These are phyloP conservation scores for Neosalanx taihuensis DNA, from an alignment of 2,797 vertebrate species.

Conservation along the genomic window DNA sequence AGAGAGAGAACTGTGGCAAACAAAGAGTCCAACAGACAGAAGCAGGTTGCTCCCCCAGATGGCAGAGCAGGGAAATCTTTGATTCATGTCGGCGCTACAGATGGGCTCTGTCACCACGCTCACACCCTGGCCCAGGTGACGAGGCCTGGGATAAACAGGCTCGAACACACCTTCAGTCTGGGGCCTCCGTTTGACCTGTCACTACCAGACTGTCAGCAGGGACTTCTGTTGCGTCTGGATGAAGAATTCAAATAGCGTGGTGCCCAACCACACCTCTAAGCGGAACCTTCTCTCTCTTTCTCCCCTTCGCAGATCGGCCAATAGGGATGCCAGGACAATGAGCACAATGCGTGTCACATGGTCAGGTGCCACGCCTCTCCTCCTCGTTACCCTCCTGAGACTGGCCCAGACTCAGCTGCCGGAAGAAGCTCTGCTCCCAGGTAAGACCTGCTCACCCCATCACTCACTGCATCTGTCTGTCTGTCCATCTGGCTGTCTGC, in stretches of 20 bases:
- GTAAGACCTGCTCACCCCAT: slow-evolving; percentile 67
- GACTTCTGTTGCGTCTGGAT: not conserved
- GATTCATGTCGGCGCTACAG: slow-evolving; percentile 62
- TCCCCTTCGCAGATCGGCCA: slow-evolving; percentile 43
- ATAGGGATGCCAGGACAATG: slow-evolving; percentile 86
- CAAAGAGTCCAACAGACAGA: slow-evolving; percentile 64
- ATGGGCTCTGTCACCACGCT: slow-evolving; percentile 52
- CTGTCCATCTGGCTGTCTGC: not conserved
- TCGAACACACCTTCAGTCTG: slow-evolving; percentile 51
- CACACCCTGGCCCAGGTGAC: slow-evolving; percentile 43
- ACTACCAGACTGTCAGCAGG: not conserved
- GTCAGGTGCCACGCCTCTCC: slow-evolving; percentile 79
- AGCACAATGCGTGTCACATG: slow-evolving; percentile 81
- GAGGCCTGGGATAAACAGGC: slow-evolving; percentile 33
- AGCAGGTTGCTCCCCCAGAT: slow-evolving; percentile 70
- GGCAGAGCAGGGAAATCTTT: slow-evolving; percentile 59
- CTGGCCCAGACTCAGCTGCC: slow-evolving; percentile 69
- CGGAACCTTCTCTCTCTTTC: slow-evolving; percentile 1
- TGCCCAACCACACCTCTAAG: not conserved
- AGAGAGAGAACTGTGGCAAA: slow-evolving; percentile 8
- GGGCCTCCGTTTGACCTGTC: slow-evolving; percentile 41
- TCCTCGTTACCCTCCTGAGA: slow-evolving; percentile 76
- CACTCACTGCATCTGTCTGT: slow-evolving; percentile 16
- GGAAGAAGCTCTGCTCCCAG: slow-evolving; percentile 82
- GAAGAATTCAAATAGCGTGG: not conserved